Evolutionary conservation across 1,140 invertebrate genomes (phyloP).

Genomic region (Nephotettix cincticeps): DNA sequence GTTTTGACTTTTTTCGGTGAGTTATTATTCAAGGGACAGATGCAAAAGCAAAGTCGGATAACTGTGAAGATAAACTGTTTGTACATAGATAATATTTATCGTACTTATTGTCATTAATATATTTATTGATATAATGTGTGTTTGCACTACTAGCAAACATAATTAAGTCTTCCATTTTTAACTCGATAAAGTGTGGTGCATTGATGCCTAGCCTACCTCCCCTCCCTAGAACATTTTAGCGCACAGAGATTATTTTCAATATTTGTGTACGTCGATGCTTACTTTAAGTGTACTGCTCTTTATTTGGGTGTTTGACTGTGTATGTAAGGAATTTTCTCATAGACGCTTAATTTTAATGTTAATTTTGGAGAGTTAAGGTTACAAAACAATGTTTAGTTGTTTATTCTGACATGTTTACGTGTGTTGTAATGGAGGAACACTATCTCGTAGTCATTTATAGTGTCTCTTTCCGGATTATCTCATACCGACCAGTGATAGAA

Average conservation of each 20-base stretch:
- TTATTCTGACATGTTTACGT: not conserved
- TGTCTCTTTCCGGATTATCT: not conserved
- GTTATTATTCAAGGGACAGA: not conserved
- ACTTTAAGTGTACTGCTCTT: not conserved
- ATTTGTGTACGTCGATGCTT: not conserved
- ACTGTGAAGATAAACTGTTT: conserved; percentile 21
- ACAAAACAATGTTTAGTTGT: not conserved
- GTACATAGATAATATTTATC: conserved; percentile 25
- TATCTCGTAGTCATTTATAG: conserved; percentile 22
- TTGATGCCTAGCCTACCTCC: conserved; percentile 7
- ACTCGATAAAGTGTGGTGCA: conserved; percentile 24
- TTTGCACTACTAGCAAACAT: conserved; percentile 23
- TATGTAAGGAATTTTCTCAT: not conserved
- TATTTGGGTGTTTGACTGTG: not conserved
- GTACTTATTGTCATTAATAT: conserved; percentile 24
- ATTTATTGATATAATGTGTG: conserved; percentile 23
- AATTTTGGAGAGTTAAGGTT: not conserved
- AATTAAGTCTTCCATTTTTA: conserved; percentile 27
- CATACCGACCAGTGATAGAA: not conserved
- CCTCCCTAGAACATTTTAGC: too few relatives aligned
- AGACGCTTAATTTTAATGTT: not conserved
- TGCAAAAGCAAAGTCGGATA: not conserved
- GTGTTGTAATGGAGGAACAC: conserved; percentile 16
- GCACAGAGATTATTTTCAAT: conserved; percentile 26
- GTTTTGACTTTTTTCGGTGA: not conserved